Conservation (phyloP, 2,113 vertebrate genomes). For the Myodes glareolus region DNA sequence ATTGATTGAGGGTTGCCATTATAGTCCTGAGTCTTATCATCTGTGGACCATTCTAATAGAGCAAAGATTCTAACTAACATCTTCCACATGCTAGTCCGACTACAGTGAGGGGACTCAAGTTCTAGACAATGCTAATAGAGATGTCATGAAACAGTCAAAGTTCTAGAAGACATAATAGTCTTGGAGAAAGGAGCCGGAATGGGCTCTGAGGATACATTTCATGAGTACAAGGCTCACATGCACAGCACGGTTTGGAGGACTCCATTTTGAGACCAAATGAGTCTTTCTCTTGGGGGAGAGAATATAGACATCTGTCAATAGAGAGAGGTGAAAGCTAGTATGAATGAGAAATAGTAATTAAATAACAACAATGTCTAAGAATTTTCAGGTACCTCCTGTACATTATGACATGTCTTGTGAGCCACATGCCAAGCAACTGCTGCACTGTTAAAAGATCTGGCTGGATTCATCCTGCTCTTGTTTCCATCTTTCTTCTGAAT, state of each 20-base stretch:
- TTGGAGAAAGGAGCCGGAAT: background rate
- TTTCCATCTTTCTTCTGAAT: background rate
- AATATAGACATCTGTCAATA: background rate
- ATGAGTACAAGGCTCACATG: background rate
- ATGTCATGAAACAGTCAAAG: background rate
- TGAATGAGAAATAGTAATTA: background rate
- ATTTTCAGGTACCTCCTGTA: background rate
- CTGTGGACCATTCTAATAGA: background rate
- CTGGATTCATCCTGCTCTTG: background rate
- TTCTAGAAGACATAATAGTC: background rate
- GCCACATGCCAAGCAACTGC: background rate
- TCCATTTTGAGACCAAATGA: background rate
- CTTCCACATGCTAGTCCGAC: background rate
- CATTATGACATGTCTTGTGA: too few species aligned
- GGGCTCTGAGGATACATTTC: fast-evolving
- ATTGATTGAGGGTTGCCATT: background rate
- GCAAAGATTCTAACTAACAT: background rate
- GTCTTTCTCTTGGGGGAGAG: background rate
- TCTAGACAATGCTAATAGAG: background rate
- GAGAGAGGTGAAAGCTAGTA: too few species aligned
- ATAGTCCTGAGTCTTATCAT: background rate
- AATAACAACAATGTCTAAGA: too few species aligned
- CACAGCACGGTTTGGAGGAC: background rate
- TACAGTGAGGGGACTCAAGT: background rate
- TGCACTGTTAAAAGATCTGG: background rate